These are phyloP conservation scores for Xestia c-nigrum DNA, from an alignment of 2,888 invertebrate species.

Conservation along the genomic window DNA sequence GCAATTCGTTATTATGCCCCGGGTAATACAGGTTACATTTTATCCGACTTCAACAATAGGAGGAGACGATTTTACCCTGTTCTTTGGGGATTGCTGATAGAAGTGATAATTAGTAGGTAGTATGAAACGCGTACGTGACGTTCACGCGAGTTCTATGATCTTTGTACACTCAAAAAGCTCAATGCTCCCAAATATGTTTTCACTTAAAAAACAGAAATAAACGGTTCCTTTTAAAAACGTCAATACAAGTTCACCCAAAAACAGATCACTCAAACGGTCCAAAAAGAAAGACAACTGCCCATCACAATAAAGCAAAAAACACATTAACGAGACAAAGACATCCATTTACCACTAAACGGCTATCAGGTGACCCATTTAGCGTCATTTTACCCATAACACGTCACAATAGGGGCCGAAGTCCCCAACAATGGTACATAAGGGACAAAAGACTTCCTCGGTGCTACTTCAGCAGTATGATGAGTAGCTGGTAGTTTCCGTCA, in stretches of 20 bases:
- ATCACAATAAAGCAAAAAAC: conserved; percentile 26
- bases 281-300: conserved; percentile 20
- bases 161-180: too few relatives aligned
- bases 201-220: neutral
- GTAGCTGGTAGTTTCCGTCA: conserved; percentile 43
- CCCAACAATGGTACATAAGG: conserved; percentile 35
- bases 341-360: conserved; percentile 31
- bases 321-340: conserved; percentile 43
- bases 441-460: conserved; percentile 52
- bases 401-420: conserved; percentile 29
- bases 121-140: too few relatives aligned
- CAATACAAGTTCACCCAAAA: neutral
- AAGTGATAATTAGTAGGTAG: too few relatives aligned
- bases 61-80: too few relatives aligned
- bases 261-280: neutral
- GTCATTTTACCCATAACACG: conserved; percentile 46
- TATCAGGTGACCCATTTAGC: conserved; percentile 48
- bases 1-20: too few relatives aligned
- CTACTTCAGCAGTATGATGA: conserved; percentile 21
- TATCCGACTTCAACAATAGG: too few relatives aligned
- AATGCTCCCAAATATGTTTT: too few relatives aligned
- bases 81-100: too few relatives aligned
- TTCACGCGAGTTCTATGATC: too few relatives aligned
- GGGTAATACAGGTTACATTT: too few relatives aligned
- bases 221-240: neutral